Conservation (phyloP, 92 coral and sea anemone genomes). For the Pocillopora grandis region DNA sequence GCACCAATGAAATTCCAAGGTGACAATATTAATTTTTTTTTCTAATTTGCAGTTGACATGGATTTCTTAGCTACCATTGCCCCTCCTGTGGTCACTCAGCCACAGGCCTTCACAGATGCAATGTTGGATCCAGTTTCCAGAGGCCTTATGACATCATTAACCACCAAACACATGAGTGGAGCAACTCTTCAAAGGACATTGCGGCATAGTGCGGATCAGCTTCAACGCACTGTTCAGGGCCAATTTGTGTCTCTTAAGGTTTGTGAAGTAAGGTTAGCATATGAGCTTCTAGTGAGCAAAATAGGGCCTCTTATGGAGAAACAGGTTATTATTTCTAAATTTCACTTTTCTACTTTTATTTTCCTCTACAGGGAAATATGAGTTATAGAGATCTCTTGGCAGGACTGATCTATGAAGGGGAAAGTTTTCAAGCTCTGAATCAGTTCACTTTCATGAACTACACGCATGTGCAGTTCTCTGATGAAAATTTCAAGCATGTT, state of each 20-base stretch:
- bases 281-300: too few species aligned
- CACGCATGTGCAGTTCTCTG: constrained; percentile 53
- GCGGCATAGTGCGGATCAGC: constrained; percentile 47
- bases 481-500: constrained; percentile 31
- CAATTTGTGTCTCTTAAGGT: constrained; percentile 79
- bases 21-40: background rate
- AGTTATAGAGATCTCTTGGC: constrained; percentile 74
- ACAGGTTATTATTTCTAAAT: too few species aligned
- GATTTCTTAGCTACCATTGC: constrained; percentile 52
- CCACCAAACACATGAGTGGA: constrained; percentile 72
- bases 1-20: background rate
- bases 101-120: constrained; percentile 62
- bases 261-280: background rate
- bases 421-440: constrained; percentile 60
- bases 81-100: constrained; percentile 53
- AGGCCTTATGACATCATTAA: constrained; percentile 39
- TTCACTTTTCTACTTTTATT: background rate
- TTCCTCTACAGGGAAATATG: constrained; percentile 64
- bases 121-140: constrained; percentile 72
- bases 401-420: constrained; percentile 75
- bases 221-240: constrained; percentile 58
- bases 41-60: constrained; percentile 41
- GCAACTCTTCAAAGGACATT: constrained; percentile 43
- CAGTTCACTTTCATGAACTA: constrained; percentile 64
- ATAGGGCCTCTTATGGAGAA: too few species aligned